Conservation (phyloP, 1,140 invertebrate genomes). For the Pseudomyrmex gracilis region DNA sequence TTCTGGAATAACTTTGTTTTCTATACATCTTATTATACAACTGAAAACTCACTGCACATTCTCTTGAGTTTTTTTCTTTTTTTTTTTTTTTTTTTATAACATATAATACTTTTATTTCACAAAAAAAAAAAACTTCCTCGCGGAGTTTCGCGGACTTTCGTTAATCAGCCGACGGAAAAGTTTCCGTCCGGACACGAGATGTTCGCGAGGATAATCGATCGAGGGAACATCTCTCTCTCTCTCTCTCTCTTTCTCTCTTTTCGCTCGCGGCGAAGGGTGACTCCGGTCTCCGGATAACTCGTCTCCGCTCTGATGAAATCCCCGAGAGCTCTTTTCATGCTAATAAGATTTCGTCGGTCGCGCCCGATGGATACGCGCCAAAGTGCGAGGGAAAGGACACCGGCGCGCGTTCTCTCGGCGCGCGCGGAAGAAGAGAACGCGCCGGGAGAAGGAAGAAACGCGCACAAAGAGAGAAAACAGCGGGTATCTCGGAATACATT, state of each 20-base stretch:
- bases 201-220: slow-evolving; percentile 50
- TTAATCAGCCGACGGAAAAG: slow-evolving; percentile 24
- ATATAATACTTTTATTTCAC: not conserved
- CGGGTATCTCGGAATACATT: not conserved
- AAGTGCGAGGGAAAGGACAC: slow-evolving; percentile 42
- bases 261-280: not conserved
- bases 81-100: too few species aligned
- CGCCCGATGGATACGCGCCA: slow-evolving; percentile 53
- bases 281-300: slow-evolving; percentile 25
- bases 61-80: too few species aligned
- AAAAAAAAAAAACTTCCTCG: not conserved
- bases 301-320: slow-evolving; percentile 58
- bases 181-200: slow-evolving; percentile 19
- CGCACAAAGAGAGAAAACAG: slow-evolving; percentile 35
- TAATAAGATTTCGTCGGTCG: slow-evolving; percentile 67
- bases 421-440: slow-evolving; percentile 14
- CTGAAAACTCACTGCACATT: too few species aligned
- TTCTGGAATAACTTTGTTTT: too few species aligned
- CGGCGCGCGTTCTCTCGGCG: slow-evolving; percentile 10
- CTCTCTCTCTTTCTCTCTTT: not conserved
- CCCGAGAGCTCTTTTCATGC: slow-evolving; percentile 69
- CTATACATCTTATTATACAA: too few species aligned
- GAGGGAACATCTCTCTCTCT: slow-evolving; percentile 30
- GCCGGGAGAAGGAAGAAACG: slow-evolving; percentile 24
- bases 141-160: not conserved